phyloP scores from a whole-genome alignment of 2,113 vertebrate genomes.

The Spheniscus mendiculus region DNA sequence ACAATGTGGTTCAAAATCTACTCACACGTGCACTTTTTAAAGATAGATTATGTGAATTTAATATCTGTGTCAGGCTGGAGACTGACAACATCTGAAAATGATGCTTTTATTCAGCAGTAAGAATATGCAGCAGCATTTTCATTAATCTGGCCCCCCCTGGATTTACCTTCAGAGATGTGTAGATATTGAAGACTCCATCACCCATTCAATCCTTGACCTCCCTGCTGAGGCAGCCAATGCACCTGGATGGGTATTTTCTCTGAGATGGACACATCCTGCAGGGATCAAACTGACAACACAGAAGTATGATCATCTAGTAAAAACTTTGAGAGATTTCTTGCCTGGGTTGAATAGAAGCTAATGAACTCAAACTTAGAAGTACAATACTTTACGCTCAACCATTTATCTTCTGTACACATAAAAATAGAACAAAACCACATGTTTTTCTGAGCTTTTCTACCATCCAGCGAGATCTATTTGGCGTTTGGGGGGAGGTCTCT shows the following conservation, averaged over 20 bases:
- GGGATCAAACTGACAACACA: neutral
- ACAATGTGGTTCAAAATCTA: conserved; percentile 10
- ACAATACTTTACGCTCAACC: neutral
- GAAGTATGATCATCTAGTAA: neutral
- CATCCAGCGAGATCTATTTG: neutral
- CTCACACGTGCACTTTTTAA: conserved; percentile 21
- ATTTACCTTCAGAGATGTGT: neutral
- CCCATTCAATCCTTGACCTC: conserved; percentile 6
- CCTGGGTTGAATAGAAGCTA: neutral
- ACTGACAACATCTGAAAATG: conserved; percentile 13
- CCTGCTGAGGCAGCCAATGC: neutral
- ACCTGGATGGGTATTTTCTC: neutral
- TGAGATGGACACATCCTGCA: neutral
- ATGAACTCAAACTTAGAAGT: neutral
- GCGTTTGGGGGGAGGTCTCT: neutral
- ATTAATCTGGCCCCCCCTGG: neutral
- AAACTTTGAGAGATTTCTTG: conserved; percentile 18
- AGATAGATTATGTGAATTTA: conserved; percentile 43
- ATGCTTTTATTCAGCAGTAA: conserved; percentile 22
- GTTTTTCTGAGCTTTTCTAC: neutral
- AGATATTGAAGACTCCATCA: neutral
- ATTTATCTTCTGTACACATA: neutral
- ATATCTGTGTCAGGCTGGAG: conserved; percentile 37
- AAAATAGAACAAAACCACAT: neutral
- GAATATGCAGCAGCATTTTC: conserved; percentile 6